These are phyloP conservation scores for Arnoldichthys spilopterus DNA, from an alignment of 2,797 vertebrate species.

Conservation along the genomic window DNA sequence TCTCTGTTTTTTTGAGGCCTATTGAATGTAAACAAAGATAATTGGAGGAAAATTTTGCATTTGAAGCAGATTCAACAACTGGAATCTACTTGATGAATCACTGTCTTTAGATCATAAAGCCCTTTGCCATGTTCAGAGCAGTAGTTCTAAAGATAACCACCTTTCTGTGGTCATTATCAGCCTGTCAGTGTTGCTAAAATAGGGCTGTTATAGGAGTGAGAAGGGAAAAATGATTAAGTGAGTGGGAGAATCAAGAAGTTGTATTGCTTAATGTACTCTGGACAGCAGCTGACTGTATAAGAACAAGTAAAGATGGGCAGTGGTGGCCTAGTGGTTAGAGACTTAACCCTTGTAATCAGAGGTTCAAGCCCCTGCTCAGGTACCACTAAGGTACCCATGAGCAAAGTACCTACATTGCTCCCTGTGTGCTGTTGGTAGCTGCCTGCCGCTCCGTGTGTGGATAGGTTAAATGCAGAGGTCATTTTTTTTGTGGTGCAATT, in stretches of 20 bases:
- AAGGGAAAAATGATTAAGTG: not conserved
- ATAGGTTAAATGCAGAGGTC: no score
- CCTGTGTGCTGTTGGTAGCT: no score
- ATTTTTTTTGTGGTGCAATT: no score
- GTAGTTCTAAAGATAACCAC: constrained; percentile 24
- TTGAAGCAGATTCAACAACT: not conserved
- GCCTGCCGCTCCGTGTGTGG: no score
- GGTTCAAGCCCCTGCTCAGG: no score
- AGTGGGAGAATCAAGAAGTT: not conserved
- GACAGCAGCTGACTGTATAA: not conserved
- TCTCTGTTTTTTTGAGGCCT: not conserved
- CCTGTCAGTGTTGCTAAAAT: constrained; percentile 21
- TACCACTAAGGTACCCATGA: no score
- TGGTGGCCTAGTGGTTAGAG: no score
- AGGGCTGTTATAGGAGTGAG: not conserved
- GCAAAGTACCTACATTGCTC: no score
- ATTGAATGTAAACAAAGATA: not conserved
- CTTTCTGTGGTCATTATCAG: constrained; percentile 25
- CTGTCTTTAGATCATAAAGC: constrained; percentile 1
- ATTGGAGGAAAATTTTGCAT: not conserved
- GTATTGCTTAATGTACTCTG: not conserved
- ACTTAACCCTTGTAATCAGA: no score
- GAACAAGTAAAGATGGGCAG: not conserved
- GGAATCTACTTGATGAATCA: not conserved
- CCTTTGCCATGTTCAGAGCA: constrained; percentile 17